Evolutionary conservation across 2,888 invertebrate genomes (phyloP).

Genomic region (Blera fallax): DNA sequence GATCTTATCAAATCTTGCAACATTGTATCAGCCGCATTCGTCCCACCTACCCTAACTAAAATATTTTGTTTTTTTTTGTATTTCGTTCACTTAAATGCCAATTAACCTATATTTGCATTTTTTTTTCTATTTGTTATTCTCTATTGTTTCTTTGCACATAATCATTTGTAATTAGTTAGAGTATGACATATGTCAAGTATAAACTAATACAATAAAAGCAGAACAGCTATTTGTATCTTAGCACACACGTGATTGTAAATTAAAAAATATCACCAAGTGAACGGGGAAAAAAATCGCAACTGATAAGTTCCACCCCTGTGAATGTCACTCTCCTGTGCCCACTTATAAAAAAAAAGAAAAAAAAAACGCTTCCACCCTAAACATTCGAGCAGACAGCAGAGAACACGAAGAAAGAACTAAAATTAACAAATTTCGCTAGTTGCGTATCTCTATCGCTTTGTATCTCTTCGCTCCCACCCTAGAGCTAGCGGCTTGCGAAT

Average conservation of each 20-base stretch:
- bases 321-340: background rate
- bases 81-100: slow-evolving; percentile 32
- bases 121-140: background rate
- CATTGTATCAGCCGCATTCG: background rate
- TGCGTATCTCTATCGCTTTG: background rate
- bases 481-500: background rate
- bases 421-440: slow-evolving; percentile 11
- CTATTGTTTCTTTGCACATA: background rate
- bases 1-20: slow-evolving; percentile 24
- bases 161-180: slow-evolving; percentile 36
- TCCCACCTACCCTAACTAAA: slow-evolving; percentile 19
- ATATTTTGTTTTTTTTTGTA: background rate
- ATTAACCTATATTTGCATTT: slow-evolving; percentile 44
- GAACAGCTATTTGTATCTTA: background rate
- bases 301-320: slow-evolving; percentile 44
- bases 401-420: background rate
- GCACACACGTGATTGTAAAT: slow-evolving; percentile 2
- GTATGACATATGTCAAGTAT: slow-evolving; percentile 7
- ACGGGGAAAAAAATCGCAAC: slow-evolving; percentile 12
- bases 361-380: background rate
- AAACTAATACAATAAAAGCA: background rate
- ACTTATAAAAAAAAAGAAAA: no score
- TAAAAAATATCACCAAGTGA: background rate
- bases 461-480: background rate
- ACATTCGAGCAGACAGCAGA: background rate